These are phyloP conservation scores for Tretioscincus oriximinensis DNA, from an alignment of 2,113 vertebrate species.

Conservation along the genomic window DNA sequence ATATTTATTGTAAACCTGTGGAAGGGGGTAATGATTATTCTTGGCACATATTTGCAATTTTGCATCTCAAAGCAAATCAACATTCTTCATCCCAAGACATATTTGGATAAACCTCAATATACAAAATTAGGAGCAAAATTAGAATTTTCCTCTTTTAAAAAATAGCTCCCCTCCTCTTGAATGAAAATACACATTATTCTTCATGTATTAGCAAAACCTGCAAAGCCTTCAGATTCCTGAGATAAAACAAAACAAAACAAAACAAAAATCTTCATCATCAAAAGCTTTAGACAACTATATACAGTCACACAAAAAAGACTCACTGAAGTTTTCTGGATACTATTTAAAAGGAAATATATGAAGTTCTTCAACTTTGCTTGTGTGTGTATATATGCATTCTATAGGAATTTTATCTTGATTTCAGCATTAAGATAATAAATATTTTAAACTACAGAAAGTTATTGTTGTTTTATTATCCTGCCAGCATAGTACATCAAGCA, in stretches of 20 bases:
- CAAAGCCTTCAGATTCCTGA: slow-evolving; percentile 1
- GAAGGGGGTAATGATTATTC: neutral
- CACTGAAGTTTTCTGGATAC: neutral
- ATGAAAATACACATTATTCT: slow-evolving; percentile 19
- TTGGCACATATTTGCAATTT: neutral
- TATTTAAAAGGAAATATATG: neutral
- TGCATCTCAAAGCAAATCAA: slow-evolving; percentile 31
- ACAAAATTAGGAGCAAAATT: neutral
- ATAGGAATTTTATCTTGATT: slow-evolving; percentile 36
- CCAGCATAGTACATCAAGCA: slow-evolving; percentile 38
- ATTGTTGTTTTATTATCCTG: slow-evolving; percentile 38
- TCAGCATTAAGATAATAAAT: slow-evolving; percentile 49
- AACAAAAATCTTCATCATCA: neutral
- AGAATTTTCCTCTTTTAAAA: slow-evolving; percentile 6
- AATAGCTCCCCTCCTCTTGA: neutral
- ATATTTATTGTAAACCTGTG: slow-evolving; percentile 6
- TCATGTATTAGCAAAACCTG: slow-evolving; percentile 20
- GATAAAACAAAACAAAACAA: neutral
- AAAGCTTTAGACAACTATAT: slow-evolving; percentile 22
- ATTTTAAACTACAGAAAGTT: slow-evolving; percentile 53
- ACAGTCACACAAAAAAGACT: slow-evolving; percentile 32
- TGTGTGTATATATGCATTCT: slow-evolving; percentile 19
- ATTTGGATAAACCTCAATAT: neutral
- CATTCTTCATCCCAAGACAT: slow-evolving; percentile 13
- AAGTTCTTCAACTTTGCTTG: neutral